Evolutionary conservation across 2,888 invertebrate species (phyloP).

Genomic region (Gastrophysa polygoni): DNA sequence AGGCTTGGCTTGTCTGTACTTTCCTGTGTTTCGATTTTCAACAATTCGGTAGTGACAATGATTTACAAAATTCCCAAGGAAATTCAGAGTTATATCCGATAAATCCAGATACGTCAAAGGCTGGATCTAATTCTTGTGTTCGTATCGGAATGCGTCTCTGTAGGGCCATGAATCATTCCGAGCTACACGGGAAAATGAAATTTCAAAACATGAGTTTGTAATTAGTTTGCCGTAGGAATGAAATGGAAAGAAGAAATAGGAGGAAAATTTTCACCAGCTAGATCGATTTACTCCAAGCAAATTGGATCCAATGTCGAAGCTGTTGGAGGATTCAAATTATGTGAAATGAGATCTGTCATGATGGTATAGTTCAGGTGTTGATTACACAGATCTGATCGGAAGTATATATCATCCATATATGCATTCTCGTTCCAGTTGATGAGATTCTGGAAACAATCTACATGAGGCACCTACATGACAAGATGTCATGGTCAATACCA

Average conservation of each 20-base stretch:
- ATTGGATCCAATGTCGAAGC: not conserved
- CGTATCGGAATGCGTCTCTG: conserved; percentile 9
- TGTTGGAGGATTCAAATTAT: not conserved
- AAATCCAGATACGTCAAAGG: conserved; percentile 33
- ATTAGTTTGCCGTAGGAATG: not conserved
- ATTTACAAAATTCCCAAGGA: not conserved
- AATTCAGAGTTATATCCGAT: conserved; percentile 17
- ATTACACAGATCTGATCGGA: too few relatives aligned
- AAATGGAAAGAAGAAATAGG: not conserved
- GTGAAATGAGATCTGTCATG: not conserved
- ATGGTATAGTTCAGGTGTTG: too few relatives aligned
- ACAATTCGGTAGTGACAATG: not conserved
- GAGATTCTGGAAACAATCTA: too few relatives aligned
- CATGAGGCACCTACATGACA: too few relatives aligned
- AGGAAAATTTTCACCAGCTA: not conserved
- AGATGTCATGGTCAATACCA: too few relatives aligned
- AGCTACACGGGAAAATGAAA: not conserved
- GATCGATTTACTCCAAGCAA: not conserved
- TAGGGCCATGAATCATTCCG: not conserved
- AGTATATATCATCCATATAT: too few relatives aligned
- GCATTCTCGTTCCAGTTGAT: too few relatives aligned
- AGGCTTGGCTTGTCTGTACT: too few relatives aligned
- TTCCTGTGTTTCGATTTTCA: too few relatives aligned
- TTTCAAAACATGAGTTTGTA: conserved; percentile 1
- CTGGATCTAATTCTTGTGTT: conserved; percentile 30